These are phyloP conservation scores for Drosophila kanapiae DNA, from an alignment of 1,140 invertebrate species.

Conservation along the genomic window DNA sequence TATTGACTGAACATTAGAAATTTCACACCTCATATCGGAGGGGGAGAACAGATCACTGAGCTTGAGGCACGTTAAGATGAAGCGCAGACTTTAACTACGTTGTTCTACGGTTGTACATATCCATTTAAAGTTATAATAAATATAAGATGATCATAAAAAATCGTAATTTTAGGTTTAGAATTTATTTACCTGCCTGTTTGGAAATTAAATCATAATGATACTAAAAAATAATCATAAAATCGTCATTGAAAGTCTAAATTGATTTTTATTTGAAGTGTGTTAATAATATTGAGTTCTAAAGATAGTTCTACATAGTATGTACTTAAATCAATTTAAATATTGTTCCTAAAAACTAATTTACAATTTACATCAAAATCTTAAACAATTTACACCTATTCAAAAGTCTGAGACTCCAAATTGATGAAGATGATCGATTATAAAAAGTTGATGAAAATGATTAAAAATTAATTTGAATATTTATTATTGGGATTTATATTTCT, in stretches of 20 bases:
- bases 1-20: slow-evolving; percentile 16
- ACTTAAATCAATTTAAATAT: too few species aligned
- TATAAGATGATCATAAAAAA: neutral
- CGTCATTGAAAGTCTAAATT: neutral
- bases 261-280: neutral
- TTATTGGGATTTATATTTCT: neutral
- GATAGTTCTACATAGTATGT: neutral
- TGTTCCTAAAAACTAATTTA: too few species aligned
- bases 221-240: neutral
- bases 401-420: too few species aligned
- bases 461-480: neutral
- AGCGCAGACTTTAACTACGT: neutral
- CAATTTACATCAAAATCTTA: too few species aligned
- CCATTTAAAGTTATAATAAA: neutral
- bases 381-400: too few species aligned
- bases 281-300: neutral
- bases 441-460: too few species aligned
- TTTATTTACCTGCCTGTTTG: neutral
- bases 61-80: neutral
- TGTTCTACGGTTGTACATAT: neutral
- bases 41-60: neutral
- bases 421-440: too few species aligned
- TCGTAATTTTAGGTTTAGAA: neutral
- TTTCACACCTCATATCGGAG: slow-evolving; percentile 12
- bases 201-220: neutral